Conservation (phyloP, 2,888 invertebrate species). For the Harpalus rubripes region DNA sequence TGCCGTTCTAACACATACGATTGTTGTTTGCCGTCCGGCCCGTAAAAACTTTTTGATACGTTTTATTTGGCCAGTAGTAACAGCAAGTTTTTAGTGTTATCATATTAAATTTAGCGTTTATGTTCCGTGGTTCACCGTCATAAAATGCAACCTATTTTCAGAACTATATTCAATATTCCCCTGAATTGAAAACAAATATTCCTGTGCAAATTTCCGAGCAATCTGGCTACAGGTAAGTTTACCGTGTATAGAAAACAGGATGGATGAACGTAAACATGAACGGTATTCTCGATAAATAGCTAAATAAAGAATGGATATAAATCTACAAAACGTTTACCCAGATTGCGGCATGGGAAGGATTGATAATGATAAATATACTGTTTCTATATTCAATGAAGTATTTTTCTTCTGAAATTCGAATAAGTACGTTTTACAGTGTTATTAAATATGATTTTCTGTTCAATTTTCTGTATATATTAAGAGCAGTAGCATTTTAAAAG, state of each 20-base stretch:
- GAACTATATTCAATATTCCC: slow-evolving; percentile 26
- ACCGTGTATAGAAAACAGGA: slow-evolving; percentile 4
- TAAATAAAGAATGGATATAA: background rate
- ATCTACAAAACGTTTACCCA: background rate
- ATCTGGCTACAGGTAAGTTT: background rate
- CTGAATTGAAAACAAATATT: slow-evolving; percentile 35
- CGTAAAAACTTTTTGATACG: slow-evolving; percentile 46
- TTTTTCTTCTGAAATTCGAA: too few relatives aligned
- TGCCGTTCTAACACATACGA: too few relatives aligned
- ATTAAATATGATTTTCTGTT: too few relatives aligned
- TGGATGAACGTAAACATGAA: background rate
- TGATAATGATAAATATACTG: background rate
- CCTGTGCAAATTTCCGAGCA: slow-evolving; percentile 20
- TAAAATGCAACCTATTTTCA: slow-evolving; percentile 41
- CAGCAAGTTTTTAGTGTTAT: slow-evolving; percentile 15
- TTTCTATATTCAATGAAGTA: too few relatives aligned
- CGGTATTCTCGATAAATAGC: background rate
- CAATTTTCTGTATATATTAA: too few relatives aligned
- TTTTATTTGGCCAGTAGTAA: slow-evolving; percentile 10
- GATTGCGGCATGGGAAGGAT: background rate
- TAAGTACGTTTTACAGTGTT: too few relatives aligned
- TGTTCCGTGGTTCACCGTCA: slow-evolving; percentile 11
- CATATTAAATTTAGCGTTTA: slow-evolving; percentile 40
- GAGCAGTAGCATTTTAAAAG: too few relatives aligned
- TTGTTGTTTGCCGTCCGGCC: background rate